phyloP scores from a whole-genome alignment of 1,140 invertebrate species.

The Hydropsyche tenuis region DNA sequence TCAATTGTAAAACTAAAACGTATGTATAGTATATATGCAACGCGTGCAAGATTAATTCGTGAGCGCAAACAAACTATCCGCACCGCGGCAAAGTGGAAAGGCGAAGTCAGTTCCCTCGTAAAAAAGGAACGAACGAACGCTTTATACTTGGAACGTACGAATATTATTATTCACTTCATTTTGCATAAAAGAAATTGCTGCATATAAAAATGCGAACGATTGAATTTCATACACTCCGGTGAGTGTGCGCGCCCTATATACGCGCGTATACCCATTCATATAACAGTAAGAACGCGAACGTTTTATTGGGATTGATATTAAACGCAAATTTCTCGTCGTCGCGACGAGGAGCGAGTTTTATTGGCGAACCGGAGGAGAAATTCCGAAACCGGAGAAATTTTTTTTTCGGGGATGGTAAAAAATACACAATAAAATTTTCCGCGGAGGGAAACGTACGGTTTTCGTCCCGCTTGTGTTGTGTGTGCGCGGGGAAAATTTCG shows the following conservation, averaged over 20 bases:
- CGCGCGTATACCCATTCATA: too few species aligned
- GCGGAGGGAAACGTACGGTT: background rate
- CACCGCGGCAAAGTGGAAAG: too few species aligned
- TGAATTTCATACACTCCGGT: conserved; percentile 9
- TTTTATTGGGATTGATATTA: conserved; percentile 27
- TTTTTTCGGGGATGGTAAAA: background rate
- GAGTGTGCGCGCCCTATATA: background rate
- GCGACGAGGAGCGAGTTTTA: conserved; percentile 13
- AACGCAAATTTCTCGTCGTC: conserved; percentile 22
- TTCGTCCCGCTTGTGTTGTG: background rate
- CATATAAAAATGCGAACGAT: conserved; percentile 23
- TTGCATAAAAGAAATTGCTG: conserved; percentile 23
- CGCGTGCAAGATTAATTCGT: too few species aligned
- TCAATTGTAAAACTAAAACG: too few species aligned
- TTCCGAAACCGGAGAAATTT: background rate
- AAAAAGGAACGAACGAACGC: background rate
- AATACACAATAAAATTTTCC: conserved; percentile 21
- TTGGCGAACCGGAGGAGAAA: conserved; percentile 13
- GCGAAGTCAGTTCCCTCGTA: too few species aligned
- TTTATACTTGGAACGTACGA: background rate
- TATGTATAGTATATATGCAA: too few species aligned
- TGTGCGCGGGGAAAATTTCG: background rate
- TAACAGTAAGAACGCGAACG: conserved; percentile 4
- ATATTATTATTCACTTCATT: conserved; percentile 15
- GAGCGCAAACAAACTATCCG: too few species aligned